Percentiles rank a stretch among this genome's conserved stretches.
phyloP scores from a whole-genome alignment of 2,797 vertebrate species.

The Rhinella marina region DNA sequence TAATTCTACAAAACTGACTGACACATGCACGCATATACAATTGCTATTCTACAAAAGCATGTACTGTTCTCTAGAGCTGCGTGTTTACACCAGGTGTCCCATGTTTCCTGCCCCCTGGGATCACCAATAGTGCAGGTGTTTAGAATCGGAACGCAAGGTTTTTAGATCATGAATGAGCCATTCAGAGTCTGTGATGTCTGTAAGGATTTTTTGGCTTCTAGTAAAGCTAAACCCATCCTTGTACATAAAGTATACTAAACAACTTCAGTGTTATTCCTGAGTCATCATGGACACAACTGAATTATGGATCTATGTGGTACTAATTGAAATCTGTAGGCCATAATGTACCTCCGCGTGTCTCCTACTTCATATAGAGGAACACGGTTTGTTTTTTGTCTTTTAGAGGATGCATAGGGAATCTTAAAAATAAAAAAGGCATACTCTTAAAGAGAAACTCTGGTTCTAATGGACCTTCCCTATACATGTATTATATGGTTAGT shows the following conservation, averaged over 20 bases:
- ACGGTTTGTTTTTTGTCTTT: no score
- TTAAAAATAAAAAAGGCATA: no score
- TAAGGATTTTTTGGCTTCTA: background rate
- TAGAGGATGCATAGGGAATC: no score
- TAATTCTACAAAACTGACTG: background rate
- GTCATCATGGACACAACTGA: no score
- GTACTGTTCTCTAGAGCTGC: background rate
- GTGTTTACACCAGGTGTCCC: background rate
- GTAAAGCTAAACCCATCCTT: background rate
- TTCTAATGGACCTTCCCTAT: no score
- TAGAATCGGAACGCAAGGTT: background rate
- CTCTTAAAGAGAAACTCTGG: no score
- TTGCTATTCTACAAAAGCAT: background rate
- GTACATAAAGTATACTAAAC: background rate
- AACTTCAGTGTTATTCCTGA: background rate
- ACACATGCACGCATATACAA: background rate
- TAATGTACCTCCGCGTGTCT: no score
- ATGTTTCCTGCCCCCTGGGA: constrained; percentile 8
- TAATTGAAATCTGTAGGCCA: no score
- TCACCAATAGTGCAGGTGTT: constrained; percentile 23
- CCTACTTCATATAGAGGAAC: no score
- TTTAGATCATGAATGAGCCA: background rate
- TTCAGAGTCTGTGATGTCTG: constrained; percentile 1
- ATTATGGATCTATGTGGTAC: no score
- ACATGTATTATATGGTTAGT: no score